Percentiles rank a stretch among this genome's conserved stretches.
These are phyloP conservation scores for Salmo trutta DNA, from an alignment of 2,797 vertebrate species.

Conservation along the genomic window DNA sequence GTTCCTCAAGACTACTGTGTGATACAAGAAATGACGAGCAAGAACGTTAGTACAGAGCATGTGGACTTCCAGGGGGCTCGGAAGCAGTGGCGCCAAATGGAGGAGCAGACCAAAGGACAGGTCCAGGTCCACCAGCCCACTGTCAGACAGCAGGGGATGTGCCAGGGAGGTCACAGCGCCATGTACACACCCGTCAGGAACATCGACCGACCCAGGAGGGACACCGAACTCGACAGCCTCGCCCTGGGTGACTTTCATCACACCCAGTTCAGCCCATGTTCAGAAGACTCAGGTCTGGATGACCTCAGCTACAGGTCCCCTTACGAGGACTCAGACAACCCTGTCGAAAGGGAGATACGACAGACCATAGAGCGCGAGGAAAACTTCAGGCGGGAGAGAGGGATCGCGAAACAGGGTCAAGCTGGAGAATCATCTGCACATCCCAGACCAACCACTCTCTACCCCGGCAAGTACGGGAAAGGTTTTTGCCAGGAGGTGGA, in stretches of 20 bases:
- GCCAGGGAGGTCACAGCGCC: conserved; percentile 55
- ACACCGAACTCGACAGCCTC: not conserved
- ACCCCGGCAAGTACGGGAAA: not conserved
- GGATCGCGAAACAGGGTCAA: not conserved
- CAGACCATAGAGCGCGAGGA: conserved; percentile 52
- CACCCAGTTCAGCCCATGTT: conserved; percentile 59
- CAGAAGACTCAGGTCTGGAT: conserved; percentile 63
- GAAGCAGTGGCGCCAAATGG: conserved; percentile 62
- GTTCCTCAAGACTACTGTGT: conserved; percentile 58
- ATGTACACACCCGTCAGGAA: conserved; percentile 64
- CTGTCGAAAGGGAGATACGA: conserved; percentile 60
- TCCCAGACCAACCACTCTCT: conserved; percentile 1
- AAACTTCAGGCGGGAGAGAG: conserved; percentile 48
- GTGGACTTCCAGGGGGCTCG: conserved; percentile 62
- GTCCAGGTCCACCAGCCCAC: conserved; percentile 26
- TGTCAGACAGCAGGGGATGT: conserved; percentile 28
- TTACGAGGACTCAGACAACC: conserved; percentile 63
- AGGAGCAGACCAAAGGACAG: conserved; percentile 57
- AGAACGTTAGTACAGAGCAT: conserved; percentile 61
- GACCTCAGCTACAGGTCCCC: conserved; percentile 58
- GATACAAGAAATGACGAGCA: conserved; percentile 57
- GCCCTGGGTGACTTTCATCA: conserved; percentile 54
- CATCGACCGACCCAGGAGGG: conserved; percentile 41
- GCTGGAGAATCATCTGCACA: not conserved
- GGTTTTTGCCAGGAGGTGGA: not conserved